A percentile compares a stretch with the other conserved stretches of the same genome.
Conservation (phyloP, 2,797 vertebrate genomes). For the Sebastes diploproa region DNA sequence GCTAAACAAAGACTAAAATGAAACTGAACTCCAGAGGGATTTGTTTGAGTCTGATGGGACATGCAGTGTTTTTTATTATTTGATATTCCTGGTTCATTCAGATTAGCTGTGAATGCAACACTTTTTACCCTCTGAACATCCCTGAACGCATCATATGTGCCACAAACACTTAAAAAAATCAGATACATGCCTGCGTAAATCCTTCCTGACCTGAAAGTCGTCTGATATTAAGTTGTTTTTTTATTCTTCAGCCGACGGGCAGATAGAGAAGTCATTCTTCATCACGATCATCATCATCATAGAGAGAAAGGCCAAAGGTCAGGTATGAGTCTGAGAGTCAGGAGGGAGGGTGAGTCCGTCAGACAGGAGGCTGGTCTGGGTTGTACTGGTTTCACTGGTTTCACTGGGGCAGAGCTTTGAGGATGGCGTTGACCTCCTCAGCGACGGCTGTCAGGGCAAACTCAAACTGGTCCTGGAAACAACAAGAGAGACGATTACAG, state of each 20-base stretch:
- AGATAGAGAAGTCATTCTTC: constrained; percentile 18
- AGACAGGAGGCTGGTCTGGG: constrained; percentile 2
- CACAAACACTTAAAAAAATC: neutral
- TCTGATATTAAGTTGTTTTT: neutral
- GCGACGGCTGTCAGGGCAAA: constrained; percentile 95
- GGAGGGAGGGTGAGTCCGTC: neutral
- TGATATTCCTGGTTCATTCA: neutral
- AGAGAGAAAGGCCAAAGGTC: constrained; percentile 15
- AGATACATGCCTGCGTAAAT: neutral
- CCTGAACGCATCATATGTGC: constrained; percentile 4
- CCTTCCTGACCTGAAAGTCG: neutral
- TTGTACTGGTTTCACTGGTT: constrained; percentile 40
- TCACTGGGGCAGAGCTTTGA: constrained; percentile 96
- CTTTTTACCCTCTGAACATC: neutral
- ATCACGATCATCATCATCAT: constrained; percentile 3
- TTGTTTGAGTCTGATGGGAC: no score
- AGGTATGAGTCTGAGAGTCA: neutral
- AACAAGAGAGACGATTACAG: neutral
- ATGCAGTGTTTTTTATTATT: no score
- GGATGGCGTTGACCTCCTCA: constrained; percentile 96
- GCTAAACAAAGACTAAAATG: neutral
- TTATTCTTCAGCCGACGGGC: neutral
- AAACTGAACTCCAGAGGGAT: neutral
- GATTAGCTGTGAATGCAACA: neutral
- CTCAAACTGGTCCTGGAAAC: constrained; percentile 94